Conservation (phyloP, 2,797 vertebrate genomes). For the Protosalanx chinensis region DNA sequence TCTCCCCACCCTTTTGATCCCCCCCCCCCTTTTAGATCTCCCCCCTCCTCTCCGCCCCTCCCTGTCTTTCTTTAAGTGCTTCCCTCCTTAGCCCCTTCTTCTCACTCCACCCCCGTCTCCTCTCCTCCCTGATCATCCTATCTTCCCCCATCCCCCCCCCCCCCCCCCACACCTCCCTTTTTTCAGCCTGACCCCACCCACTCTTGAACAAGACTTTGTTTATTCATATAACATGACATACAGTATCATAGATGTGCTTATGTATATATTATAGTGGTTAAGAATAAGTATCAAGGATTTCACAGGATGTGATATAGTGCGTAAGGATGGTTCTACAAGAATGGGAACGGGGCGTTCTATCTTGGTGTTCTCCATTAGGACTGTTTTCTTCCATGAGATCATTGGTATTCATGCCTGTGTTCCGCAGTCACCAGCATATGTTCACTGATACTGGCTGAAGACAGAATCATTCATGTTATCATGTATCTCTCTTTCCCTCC, state of each 20-base stretch:
- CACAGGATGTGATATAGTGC: too few relatives aligned
- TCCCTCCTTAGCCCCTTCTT: slow-evolving; percentile 4
- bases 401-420: slow-evolving; percentile 3
- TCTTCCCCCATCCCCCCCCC: not conserved
- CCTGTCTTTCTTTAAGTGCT: slow-evolving; percentile 18
- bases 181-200: too few relatives aligned
- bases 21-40: slow-evolving; percentile 7
- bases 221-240: not conserved
- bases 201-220: too few relatives aligned
- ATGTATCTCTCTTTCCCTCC: slow-evolving; percentile 7
- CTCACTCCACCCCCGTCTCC: not conserved
- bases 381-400: too few relatives aligned
- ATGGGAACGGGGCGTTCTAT: too few relatives aligned
- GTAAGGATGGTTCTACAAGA: too few relatives aligned
- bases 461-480: slow-evolving; percentile 16
- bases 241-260: not conserved
- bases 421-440: not conserved
- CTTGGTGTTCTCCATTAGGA: too few relatives aligned
- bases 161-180: not conserved
- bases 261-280: too few relatives aligned
- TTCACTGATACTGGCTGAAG: not conserved
- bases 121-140: slow-evolving; percentile 4
- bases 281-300: too few relatives aligned
- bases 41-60: slow-evolving; percentile 26
- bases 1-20: slow-evolving; percentile 36